Evolutionary conservation across 2,888 invertebrate species (phyloP), one percentile per base, ranked within the genome.

Genomic region (Noctua janthe): DNA sequence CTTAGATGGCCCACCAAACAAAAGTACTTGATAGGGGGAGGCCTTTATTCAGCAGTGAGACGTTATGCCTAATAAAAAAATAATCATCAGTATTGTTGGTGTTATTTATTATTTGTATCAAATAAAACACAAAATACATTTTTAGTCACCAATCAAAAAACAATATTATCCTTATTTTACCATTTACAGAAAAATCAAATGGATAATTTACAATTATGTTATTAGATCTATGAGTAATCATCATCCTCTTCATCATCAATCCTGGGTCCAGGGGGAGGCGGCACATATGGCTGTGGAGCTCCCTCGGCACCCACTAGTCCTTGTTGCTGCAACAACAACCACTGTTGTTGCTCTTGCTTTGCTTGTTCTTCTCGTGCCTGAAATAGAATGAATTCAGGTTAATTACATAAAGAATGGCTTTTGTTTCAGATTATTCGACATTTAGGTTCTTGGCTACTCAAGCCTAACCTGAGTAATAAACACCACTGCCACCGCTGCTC

Each of bases 301-400:
- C 95, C 96, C 64, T 96, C 97, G 15, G 94, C 89, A 0, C 95
- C 95, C 5, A 93, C 93, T 29, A 96, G 84, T 1, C 97, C 96
- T 88, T 97, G 97, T 82, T 97, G 97, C 86, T 99, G 99, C 91
- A 99, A 96, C 89, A 98, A 98, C 87, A 98, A 97, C 99, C 99
- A 99, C 92, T 99, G 99, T 90, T 99, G 99, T 92, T 99, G 99
- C 85, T 99, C 98, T 87, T 99, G 98, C 79, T 98, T 99, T 11
- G 99, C 99, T 95, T 99, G 99, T 94, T 99, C 99, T 94, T 99
- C 99, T 85, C 99, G 97, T 4, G 99, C 99, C 97, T 97, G 89
- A 17, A 87, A 74, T 75, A 23, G 13, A 83, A 76, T 76, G 15
- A 73, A 39, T 11, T 49, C 13, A 70, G 29, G 62, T 59, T 72